Evolutionary conservation across 1,140 invertebrate genomes (phyloP), one percentile per base, ranked within the genome.

Genomic region (Protaetia brevitarsis): DNA sequence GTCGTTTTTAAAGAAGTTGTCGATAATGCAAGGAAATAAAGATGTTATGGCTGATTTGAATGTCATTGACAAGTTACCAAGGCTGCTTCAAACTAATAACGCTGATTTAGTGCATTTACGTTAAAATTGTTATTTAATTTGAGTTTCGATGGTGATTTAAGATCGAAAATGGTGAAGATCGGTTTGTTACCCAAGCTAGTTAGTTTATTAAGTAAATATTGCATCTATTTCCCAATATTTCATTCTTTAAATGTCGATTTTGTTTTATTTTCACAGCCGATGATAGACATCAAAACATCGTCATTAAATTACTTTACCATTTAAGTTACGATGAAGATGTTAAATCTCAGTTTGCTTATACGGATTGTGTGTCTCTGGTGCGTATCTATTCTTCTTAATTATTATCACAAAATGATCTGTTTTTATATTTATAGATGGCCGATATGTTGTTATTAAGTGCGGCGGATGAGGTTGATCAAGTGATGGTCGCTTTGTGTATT

Each of bases 1-100:
- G 13, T 94, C 92, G 10, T 98, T 99, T 81, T 82, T 99, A 6
- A 96, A 96, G 79, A 98, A 98, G 78, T 81, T 99, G 21, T 96
- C 94, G 5, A 90, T 97, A 71, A 97, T 95, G 77, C 83, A 89
- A 31, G 95, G 97, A 79, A 98, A 98, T 78, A 97, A 96, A 81
- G 91, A 94, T 77, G 86, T 90, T 64, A 98, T 99, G 94, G 84
- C 84, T 2, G 85, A 87, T 30, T 79, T 87, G 71, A 89, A 89
- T 69, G 83, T 92, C 64, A 82, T 92, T 64, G 87, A 91, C 66
- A 92, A 91, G 78, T 74, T 93, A 69, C 89, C 89, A 3, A 85
- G 87, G 57, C 79, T 93, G 60, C 78, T 93, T 61, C 86, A 90
- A 71, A 89, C 86, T 69, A 83, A 84, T 62, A 89, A 90, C 80